Percentiles rank a stretch among this genome's conserved stretches.
Evolutionary conservation across 2,797 vertebrate species (phyloP).

Genomic region (Helarctos malayanus): DNA sequence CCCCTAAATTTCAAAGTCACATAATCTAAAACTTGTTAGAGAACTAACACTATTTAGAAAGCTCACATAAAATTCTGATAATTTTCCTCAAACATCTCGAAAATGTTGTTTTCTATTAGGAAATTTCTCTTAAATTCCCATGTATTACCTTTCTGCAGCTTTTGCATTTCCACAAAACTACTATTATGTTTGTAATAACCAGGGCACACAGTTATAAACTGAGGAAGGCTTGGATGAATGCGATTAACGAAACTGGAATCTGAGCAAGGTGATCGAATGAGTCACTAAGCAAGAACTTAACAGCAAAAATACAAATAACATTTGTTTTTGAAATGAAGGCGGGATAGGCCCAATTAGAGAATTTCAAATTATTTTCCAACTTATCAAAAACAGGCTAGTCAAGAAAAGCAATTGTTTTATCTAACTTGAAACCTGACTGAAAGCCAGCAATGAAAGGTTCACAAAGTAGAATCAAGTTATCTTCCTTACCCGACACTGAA

Average conservation of each 20-base stretch:
- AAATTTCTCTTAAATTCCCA: constrained; percentile 20
- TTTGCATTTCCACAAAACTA: constrained; percentile 20
- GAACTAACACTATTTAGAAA: not conserved
- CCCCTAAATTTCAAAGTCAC: not conserved
- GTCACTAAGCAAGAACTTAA: constrained; percentile 10
- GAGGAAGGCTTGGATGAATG: not conserved
- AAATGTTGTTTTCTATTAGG: not conserved
- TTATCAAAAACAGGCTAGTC: not conserved
- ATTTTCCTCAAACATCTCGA: not conserved
- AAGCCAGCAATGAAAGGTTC: not conserved
- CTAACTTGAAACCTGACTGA: not conserved
- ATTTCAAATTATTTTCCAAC: constrained; percentile 49
- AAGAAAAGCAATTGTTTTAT: not conserved
- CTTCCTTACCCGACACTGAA: constrained; percentile 96
- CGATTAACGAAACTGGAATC: constrained; percentile 47
- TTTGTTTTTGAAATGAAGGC: constrained; percentile 43
- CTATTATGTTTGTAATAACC: not conserved
- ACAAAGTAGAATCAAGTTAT: not conserved
- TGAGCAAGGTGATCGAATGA: constrained; percentile 17
- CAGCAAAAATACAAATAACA: constrained; percentile 13
- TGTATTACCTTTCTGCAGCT: not conserved
- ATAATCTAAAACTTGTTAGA: not conserved
- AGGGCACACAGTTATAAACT: not conserved
- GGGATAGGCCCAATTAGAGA: not conserved
- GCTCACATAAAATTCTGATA: constrained; percentile 6